Evolutionary conservation across 2,888 invertebrate genomes (phyloP), one percentile per base, ranked within the genome.

Genomic region (Eilema sororculum): DNA sequence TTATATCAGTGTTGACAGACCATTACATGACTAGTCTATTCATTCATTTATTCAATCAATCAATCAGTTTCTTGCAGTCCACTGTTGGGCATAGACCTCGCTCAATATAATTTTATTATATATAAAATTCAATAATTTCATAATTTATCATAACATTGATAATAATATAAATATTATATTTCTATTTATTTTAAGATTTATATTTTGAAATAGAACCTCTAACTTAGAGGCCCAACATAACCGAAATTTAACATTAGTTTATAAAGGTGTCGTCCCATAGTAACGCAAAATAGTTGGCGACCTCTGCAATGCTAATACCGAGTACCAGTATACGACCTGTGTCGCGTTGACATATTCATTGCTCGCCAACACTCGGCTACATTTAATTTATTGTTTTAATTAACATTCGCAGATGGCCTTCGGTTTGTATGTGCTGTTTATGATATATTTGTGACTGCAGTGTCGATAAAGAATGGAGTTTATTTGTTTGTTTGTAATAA

Each of bases 321-420:
- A 30, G 64, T 71, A 64, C 82, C 84, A 84, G 41, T 81, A 71
- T 25, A 79, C 85, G 86, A 87, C 88, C 88, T 86, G 85, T 83
- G 88, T 87, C 84, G 83, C 79, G 78, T 84, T 89, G 91, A 91
- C 91, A 91, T 90, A 91, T 91, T 92, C 91, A 91, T 91, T 87
- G 91, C 86, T 86, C 84, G 80, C 86, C 88, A 83, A 83, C 84
- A 86, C 84, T 87, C 83, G 86, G 85, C 82, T 79, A 82, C 76
- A 82, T 80, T 84, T 84, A 91, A 91, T 91, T 91, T 91, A 91
- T 91, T 89, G 91, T 91, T 91, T 91, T 91, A 90, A 91, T 91
- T 91, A 91, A 91, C 90, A 90, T 84, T 84, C 84, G 80, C 84
- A 84, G 83, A 81, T 84, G 83, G 83, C 86, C 87, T 87, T 87